These are phyloP conservation scores for Subacronicta megacephala DNA, from an alignment of 2,888 invertebrate genomes.

Conservation along the genomic window DNA sequence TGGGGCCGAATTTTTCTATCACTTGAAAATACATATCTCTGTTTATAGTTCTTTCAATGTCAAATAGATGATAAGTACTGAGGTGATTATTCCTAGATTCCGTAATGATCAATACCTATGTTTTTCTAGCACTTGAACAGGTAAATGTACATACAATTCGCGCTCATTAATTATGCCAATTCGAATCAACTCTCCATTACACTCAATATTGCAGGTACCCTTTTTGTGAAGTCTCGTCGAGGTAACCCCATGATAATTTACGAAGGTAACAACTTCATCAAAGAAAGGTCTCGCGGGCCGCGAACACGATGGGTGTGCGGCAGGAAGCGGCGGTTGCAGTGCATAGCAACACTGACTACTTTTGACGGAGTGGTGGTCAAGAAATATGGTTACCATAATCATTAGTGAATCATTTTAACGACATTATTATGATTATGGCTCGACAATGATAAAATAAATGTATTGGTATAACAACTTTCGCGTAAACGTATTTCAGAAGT, in stretches of 20 bases:
- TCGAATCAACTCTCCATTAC: conserved; percentile 36
- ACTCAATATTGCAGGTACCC: conserved; percentile 57
- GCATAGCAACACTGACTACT: conserved; percentile 75
- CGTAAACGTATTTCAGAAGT: background rate
- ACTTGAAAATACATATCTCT: too few species aligned
- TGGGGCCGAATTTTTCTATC: too few species aligned
- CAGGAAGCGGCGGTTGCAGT: conserved; percentile 72
- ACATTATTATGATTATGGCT: too few species aligned
- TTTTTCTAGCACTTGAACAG: background rate
- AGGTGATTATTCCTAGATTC: too few species aligned
- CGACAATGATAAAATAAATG: background rate
- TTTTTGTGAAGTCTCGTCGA: conserved; percentile 72
- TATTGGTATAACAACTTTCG: background rate
- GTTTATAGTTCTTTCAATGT: too few species aligned
- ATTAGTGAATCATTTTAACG: conserved; percentile 59
- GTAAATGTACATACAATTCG: background rate
- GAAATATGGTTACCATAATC: conserved; percentile 75
- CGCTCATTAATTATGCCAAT: background rate
- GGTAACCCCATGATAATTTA: conserved; percentile 80
- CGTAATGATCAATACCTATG: too few species aligned
- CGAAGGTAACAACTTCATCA: conserved; percentile 75
- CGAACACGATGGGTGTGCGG: conserved; percentile 80
- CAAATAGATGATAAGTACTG: too few species aligned
- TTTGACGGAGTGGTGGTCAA: conserved; percentile 67
- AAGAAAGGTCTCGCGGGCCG: conserved; percentile 67